Conservation (phyloP, 2,797 vertebrate species). For the Lycodopsis pacificus region DNA sequence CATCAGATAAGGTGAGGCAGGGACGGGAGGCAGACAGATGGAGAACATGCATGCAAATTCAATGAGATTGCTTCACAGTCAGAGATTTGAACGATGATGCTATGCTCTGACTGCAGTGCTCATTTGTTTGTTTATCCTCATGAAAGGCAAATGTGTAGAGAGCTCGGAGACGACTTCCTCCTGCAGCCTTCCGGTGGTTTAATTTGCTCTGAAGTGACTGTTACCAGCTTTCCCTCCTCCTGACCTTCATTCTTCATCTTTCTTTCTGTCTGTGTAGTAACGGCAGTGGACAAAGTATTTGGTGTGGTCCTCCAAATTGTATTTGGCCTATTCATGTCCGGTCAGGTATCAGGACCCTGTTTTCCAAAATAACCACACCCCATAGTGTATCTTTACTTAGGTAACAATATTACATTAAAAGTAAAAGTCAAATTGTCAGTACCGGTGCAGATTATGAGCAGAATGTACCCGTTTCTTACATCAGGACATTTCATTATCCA, state of each 20-base stretch:
- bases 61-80: slow-evolving; percentile 52
- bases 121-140: slow-evolving; percentile 61
- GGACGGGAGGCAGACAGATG: slow-evolving; percentile 17
- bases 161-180: slow-evolving; percentile 20
- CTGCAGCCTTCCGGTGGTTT: slow-evolving; percentile 8
- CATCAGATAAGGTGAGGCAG: slow-evolving; percentile 37
- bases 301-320: background rate
- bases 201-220: background rate
- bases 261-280: background rate
- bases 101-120: slow-evolving; percentile 34
- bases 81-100: slow-evolving; percentile 48
- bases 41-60: slow-evolving; percentile 52
- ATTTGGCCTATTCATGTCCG: background rate
- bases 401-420: background rate
- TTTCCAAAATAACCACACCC: background rate
- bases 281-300: background rate
- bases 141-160: slow-evolving; percentile 56
- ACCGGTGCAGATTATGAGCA: background rate
- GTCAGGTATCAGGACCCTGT: background rate
- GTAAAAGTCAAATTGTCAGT: background rate
- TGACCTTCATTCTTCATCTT: slow-evolving; percentile 5
- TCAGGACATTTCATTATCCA: background rate
- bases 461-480: background rate
- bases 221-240: slow-evolving; percentile 1
- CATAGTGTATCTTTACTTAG: background rate